Conservation (phyloP, 2,888 invertebrate species). For the Cataglyphis rosenhaueri region DNA sequence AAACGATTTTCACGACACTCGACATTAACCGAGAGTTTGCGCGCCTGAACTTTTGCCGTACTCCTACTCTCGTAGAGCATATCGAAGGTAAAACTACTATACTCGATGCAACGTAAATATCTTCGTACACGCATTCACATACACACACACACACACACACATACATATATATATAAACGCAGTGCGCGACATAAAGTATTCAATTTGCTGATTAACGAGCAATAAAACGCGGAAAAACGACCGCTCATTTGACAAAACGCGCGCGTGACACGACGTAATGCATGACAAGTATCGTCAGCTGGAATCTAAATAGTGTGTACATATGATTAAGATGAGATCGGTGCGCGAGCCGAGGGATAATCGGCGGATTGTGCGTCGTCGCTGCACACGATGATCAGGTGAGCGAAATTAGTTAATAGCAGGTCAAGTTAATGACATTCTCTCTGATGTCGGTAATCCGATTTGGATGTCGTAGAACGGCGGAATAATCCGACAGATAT, state of each 20-base stretch:
- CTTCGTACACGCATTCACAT: slow-evolving; percentile 6
- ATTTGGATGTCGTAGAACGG: slow-evolving; percentile 51
- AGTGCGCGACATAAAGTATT: background rate
- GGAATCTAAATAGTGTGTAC: slow-evolving; percentile 11
- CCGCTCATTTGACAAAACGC: slow-evolving; percentile 8
- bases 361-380: slow-evolving; percentile 2
- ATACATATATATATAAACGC: background rate
- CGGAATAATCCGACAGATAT: slow-evolving; percentile 59
- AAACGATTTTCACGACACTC: slow-evolving; percentile 33
- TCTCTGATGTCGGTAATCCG: slow-evolving; percentile 60
- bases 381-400: slow-evolving; percentile 38
- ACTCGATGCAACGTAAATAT: background rate
- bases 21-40: slow-evolving; percentile 34
- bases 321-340: slow-evolving; percentile 39
- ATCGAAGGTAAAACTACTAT: slow-evolving; percentile 16
- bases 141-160: too few relatives aligned
- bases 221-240: slow-evolving; percentile 41
- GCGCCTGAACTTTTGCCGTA: background rate
- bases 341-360: slow-evolving; percentile 2
- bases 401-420: slow-evolving; percentile 54
- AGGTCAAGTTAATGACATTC: slow-evolving; percentile 58
- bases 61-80: background rate
- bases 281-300: slow-evolving; percentile 14
- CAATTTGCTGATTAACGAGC: slow-evolving; percentile 35
- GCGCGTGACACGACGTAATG: slow-evolving; percentile 6